Evolutionary conservation across 2,797 vertebrate genomes (phyloP).

Genomic region (Cetoscarus ocellatus): DNA sequence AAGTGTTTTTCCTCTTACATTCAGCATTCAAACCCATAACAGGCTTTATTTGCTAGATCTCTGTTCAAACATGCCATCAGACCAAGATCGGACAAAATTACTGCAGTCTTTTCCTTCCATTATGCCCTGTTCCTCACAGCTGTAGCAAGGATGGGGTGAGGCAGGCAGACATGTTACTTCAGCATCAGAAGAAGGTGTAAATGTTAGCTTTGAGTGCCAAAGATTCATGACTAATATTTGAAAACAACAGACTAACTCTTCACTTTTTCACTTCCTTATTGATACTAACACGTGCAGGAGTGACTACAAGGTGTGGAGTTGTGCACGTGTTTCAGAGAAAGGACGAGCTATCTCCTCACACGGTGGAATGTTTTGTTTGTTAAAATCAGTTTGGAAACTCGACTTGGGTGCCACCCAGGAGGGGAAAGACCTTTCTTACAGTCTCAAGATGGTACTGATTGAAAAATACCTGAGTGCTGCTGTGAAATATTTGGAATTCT

Average conservation of each 20-base stretch:
- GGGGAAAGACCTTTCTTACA: not conserved
- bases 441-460: not conserved
- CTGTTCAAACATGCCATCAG: constrained; percentile 63
- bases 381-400: constrained; percentile 22
- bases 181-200: not conserved
- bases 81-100: constrained; percentile 24
- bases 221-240: not conserved
- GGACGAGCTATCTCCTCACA: constrained; percentile 13
- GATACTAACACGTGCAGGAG: not conserved
- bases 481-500: constrained; percentile 42
- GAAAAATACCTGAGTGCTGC: constrained; percentile 12
- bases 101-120: not conserved
- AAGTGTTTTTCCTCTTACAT: not conserved
- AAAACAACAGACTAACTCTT: not conserved
- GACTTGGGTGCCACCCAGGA: not conserved
- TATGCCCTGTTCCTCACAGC: constrained; percentile 6
- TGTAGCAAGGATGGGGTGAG: constrained; percentile 1
- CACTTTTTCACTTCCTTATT: constrained; percentile 15
- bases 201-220: not conserved
- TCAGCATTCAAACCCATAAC: constrained; percentile 6
- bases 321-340: not conserved
- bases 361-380: constrained; percentile 13
- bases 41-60: constrained; percentile 41
- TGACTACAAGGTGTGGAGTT: constrained; percentile 1
- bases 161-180: not conserved